A percentile compares a stretch with the other conserved stretches of the same genome.
Conservation (phyloP, 1,140 invertebrate genomes). For the Lepidurus apus region DNA sequence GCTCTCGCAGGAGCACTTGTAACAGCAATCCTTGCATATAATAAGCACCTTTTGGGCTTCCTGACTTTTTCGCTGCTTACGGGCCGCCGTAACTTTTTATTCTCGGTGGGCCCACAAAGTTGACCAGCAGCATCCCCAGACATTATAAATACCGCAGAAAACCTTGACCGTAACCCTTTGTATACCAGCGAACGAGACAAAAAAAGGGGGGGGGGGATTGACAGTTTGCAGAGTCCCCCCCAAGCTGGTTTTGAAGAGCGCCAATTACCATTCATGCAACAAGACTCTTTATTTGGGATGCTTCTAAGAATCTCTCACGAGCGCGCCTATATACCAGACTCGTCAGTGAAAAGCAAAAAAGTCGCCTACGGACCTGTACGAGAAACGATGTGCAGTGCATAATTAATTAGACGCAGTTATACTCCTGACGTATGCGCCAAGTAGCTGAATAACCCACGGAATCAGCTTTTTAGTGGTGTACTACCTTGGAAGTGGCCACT, state of each 20-base stretch:
- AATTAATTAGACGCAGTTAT: slow-evolving; percentile 15
- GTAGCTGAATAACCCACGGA: background rate
- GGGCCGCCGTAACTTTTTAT: too few species aligned
- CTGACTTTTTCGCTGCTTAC: background rate
- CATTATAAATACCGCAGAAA: too few species aligned
- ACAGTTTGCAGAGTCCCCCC: background rate
- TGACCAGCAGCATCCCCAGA: too few species aligned
- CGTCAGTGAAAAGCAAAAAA: background rate
- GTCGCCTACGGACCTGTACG: background rate
- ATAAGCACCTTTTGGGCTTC: slow-evolving; percentile 12
- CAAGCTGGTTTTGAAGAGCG: background rate
- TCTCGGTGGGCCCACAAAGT: too few species aligned
- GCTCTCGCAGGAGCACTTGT: background rate
- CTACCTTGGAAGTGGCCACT: slow-evolving; percentile 1
- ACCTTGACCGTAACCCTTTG: too few species aligned
- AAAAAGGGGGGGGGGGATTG: background rate
- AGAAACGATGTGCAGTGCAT: background rate
- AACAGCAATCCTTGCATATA: slow-evolving; percentile 15
- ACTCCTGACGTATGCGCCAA: background rate
- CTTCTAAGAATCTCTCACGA: too few species aligned
- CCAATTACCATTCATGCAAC: slow-evolving; percentile 1
- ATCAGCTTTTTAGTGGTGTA: background rate
- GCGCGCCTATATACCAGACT: background rate
- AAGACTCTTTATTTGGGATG: too few species aligned
- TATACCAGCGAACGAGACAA: too few species aligned